Evolutionary conservation across 2,113 vertebrate genomes (phyloP).

Genomic region (Diadophis punctatus): DNA sequence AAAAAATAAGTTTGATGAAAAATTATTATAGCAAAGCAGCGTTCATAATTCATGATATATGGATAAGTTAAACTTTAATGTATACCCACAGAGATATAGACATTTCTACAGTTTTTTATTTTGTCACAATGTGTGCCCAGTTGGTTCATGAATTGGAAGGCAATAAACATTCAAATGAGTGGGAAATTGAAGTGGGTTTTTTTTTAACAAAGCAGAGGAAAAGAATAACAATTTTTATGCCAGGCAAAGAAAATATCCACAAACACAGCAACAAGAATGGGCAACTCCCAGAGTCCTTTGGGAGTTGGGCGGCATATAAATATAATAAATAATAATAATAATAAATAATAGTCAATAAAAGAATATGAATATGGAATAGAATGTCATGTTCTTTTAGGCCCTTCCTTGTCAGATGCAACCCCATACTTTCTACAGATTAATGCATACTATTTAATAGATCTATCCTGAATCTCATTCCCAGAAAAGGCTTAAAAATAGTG

Average conservation of each 20-base stretch:
- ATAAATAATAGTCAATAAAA: not conserved
- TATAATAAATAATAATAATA: no score
- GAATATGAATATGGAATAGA: not conserved
- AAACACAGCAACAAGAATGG: not conserved
- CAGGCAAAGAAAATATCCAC: not conserved
- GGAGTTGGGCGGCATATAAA: no score
- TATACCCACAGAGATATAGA: not conserved
- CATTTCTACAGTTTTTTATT: not conserved
- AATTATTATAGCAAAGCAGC: not conserved
- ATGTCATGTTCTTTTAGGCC: not conserved
- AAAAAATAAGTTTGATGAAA: conserved; percentile 19
- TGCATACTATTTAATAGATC: not conserved
- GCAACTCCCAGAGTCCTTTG: no score
- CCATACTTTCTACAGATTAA: not conserved
- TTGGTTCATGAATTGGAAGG: not conserved
- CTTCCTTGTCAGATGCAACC: not conserved
- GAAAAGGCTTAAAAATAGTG: not conserved
- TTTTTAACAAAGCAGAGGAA: not conserved
- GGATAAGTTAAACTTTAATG: not conserved
- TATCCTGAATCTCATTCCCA: not conserved
- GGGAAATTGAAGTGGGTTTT: not conserved
- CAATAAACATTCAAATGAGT: not conserved
- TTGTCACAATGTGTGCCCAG: not conserved
- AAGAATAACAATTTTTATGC: not conserved
- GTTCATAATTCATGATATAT: conserved; percentile 14